phyloP scores from a whole-genome alignment of 2,888 invertebrate genomes.

The Conomelus anceps region DNA sequence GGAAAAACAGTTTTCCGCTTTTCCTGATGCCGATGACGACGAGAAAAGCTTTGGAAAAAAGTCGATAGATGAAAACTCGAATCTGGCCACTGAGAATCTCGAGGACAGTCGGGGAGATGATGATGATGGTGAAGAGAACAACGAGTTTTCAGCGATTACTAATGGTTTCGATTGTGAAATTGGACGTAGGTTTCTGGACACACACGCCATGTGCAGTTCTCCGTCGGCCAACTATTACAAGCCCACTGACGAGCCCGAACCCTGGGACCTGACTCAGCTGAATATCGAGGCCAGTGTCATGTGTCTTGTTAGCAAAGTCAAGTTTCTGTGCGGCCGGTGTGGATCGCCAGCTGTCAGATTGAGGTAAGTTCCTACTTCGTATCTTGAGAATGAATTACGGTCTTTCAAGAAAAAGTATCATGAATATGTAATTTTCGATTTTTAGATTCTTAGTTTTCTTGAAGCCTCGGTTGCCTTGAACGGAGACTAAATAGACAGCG shows the following conservation, averaged over 20 bases:
- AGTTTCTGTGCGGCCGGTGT: constrained; percentile 67
- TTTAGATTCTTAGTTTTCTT: no score
- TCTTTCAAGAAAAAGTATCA: background rate
- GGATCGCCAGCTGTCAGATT: constrained; percentile 64
- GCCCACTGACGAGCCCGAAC: constrained; percentile 74
- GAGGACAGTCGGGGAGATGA: constrained; percentile 18
- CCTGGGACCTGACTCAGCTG: constrained; percentile 75
- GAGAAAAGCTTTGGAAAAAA: constrained; percentile 22
- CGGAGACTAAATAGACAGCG: no score
- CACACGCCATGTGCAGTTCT: constrained; percentile 44
- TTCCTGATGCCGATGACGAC: constrained; percentile 51
- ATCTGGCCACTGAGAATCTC: constrained; percentile 20
- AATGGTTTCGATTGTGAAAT: constrained; percentile 40
- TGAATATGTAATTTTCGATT: no score
- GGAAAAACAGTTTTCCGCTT: constrained; percentile 50
- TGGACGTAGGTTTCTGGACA: constrained; percentile 46
- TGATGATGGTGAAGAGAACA: constrained; percentile 21
- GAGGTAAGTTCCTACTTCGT: constrained; percentile 40
- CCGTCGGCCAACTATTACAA: constrained; percentile 72
- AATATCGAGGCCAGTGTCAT: constrained; percentile 84
- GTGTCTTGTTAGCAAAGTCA: constrained; percentile 76
- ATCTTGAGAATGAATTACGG: background rate
- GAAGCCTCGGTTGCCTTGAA: no score
- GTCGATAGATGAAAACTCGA: constrained; percentile 33
- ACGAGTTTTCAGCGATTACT: constrained; percentile 19